Percentiles rank a stretch among this genome's conserved stretches.
Evolutionary conservation across 2,113 vertebrate species (phyloP).

Genomic region (Tachycineta bicolor): DNA sequence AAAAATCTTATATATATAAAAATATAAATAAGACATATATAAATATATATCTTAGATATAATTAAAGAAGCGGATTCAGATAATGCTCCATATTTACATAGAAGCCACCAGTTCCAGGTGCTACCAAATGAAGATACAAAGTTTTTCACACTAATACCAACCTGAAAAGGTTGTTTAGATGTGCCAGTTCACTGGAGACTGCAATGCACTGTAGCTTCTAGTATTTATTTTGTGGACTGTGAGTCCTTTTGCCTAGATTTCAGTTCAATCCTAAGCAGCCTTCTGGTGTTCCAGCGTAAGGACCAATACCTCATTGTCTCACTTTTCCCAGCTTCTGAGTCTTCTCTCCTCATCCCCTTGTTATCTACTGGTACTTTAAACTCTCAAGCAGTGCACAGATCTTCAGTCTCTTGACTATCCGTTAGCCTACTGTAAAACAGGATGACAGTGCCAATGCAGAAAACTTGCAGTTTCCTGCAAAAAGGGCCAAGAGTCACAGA

Average conservation of each 20-base stretch:
- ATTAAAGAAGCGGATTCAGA: neutral
- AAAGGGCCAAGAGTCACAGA: constrained; percentile 2
- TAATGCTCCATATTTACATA: neutral
- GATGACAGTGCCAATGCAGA: neutral
- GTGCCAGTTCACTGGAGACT: neutral
- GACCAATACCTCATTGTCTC: neutral
- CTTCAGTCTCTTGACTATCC: neutral
- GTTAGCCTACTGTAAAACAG: neutral
- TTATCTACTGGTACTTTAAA: neutral
- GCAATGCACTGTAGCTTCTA: neutral
- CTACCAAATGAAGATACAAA: neutral
- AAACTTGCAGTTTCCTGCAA: neutral
- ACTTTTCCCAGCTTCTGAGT: neutral
- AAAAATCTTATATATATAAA: too few species aligned
- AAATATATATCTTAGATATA: neutral
- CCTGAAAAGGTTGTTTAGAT: neutral
- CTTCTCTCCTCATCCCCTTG: neutral
- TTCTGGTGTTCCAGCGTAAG: neutral
- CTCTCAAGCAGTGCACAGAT: neutral
- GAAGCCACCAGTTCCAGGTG: neutral
- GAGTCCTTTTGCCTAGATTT: neutral
- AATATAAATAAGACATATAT: too few species aligned
- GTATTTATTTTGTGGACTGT: neutral
- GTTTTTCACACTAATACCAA: neutral
- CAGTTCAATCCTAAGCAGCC: neutral